Percentiles rank a stretch among this genome's conserved stretches.
These are phyloP conservation scores for Molanna angustata DNA, from an alignment of 2,888 invertebrate species.

Conservation along the genomic window DNA sequence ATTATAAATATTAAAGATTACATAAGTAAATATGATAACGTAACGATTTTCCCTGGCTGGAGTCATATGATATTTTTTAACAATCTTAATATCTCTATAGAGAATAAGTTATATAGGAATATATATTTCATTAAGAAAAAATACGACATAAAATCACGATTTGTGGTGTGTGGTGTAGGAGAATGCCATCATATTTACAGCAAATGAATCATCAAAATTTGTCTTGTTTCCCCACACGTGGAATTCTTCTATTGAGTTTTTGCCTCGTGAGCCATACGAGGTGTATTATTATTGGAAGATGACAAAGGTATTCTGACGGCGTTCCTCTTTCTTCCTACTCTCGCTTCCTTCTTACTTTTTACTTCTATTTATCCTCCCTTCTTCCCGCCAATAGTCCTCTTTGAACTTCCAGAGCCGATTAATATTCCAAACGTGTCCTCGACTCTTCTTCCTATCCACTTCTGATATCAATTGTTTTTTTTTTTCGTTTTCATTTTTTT, in stretches of 20 bases:
- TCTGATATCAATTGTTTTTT: slow-evolving; percentile 32
- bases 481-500: slow-evolving; percentile 11
- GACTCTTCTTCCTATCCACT: slow-evolving; percentile 26
- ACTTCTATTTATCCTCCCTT: slow-evolving; percentile 12
- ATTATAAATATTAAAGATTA: too few relatives aligned
- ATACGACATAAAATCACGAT: too few relatives aligned
- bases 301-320: slow-evolving; percentile 28
- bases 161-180: too few relatives aligned
- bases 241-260: neutral
- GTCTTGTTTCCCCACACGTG: neutral
- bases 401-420: slow-evolving; percentile 22
- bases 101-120: too few relatives aligned
- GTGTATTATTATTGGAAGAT: slow-evolving; percentile 27
- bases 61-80: too few relatives aligned
- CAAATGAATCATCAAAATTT: neutral
- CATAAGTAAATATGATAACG: too few relatives aligned
- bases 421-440: slow-evolving; percentile 28
- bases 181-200: too few relatives aligned
- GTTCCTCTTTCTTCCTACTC: slow-evolving; percentile 11
- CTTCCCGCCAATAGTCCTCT: slow-evolving; percentile 8
- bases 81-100: too few relatives aligned
- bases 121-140: too few relatives aligned
- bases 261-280: slow-evolving; percentile 7
- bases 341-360: slow-evolving; percentile 6
- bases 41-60: too few relatives aligned